Percentiles rank a stretch among this genome's conserved stretches.
These are phyloP conservation scores for Aphidius ervi DNA, from an alignment of 1,140 invertebrate genomes.

Conservation along the genomic window DNA sequence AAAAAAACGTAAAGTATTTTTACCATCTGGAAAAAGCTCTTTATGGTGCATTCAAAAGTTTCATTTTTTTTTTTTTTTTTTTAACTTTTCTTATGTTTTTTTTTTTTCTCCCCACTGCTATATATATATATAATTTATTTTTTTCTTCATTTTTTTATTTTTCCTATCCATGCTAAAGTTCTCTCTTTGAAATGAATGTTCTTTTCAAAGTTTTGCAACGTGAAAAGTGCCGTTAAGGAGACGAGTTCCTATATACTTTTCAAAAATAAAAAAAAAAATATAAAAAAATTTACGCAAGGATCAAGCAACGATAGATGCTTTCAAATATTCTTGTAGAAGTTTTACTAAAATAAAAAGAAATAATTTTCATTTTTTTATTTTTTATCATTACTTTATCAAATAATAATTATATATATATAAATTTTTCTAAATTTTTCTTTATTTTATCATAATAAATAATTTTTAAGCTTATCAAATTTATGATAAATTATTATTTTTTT, in stretches of 20 bases:
- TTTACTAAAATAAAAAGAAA: too few species aligned
- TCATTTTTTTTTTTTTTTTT: conserved; percentile 13
- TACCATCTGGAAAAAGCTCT: conserved; percentile 16
- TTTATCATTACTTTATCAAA: too few species aligned
- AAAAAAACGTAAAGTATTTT: conserved; percentile 14
- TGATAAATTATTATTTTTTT: too few species aligned
- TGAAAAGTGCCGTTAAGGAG: conserved; percentile 17
- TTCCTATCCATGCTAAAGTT: conserved; percentile 3
- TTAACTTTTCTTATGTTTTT: conserved; percentile 12
- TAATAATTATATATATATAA: too few species aligned
- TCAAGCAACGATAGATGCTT: too few species aligned
- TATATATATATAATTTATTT: background rate
- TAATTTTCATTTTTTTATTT: too few species aligned
- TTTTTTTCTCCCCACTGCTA: background rate
- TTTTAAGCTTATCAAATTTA: too few species aligned
- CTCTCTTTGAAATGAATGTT: conserved; percentile 19
- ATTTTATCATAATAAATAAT: too few species aligned
- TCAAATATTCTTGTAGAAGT: too few species aligned
- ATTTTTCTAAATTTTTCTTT: too few species aligned
- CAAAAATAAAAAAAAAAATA: background rate
- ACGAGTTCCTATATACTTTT: conserved; percentile 6
- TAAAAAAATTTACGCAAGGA: too few species aligned
- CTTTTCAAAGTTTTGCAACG: conserved; percentile 20
- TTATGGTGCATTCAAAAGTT: conserved; percentile 21
- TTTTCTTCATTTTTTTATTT: background rate